A percentile compares a stretch with the other conserved stretches of the same genome.
Evolutionary conservation across 2,888 invertebrate species (phyloP).

Genomic region (Leptothorax acervorum): DNA sequence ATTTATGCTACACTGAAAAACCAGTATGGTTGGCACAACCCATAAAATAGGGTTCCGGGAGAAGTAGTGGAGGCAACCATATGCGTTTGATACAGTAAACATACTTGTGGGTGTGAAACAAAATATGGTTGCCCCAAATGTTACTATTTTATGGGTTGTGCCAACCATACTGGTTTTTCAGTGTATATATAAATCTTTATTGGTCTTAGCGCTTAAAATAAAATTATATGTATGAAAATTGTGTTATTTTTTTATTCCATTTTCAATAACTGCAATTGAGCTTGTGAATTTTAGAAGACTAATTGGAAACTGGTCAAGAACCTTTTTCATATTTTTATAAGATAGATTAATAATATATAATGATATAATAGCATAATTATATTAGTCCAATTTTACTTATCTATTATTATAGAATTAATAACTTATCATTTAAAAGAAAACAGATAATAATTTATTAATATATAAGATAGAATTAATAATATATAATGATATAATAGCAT

Average conservation of each 20-base stretch:
- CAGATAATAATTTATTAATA: background rate
- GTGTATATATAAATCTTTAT: background rate
- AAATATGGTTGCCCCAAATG: no score
- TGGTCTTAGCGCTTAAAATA: background rate
- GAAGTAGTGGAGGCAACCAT: no score
- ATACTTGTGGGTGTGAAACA: no score
- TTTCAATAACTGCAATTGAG: background rate
- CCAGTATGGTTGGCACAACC: no score
- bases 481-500: no score
- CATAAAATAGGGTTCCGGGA: no score
- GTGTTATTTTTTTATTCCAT: background rate
- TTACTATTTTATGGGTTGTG: no score
- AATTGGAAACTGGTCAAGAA: background rate
- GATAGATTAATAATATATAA: background rate
- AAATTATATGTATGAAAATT: background rate
- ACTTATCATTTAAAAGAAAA: background rate
- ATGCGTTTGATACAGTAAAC: no score
- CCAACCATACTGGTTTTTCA: no score
- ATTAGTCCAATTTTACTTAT: no score
- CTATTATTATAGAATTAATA: background rate
- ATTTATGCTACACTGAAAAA: background rate
- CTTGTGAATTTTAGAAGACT: background rate
- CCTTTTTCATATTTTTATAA: background rate
- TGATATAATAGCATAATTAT: no score
- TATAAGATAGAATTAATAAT: conserved; percentile 4